A percentile compares a stretch with the other conserved stretches of the same genome.
phyloP scores from a whole-genome alignment of 2,113 vertebrate genomes.

The Eurypyga helias region DNA sequence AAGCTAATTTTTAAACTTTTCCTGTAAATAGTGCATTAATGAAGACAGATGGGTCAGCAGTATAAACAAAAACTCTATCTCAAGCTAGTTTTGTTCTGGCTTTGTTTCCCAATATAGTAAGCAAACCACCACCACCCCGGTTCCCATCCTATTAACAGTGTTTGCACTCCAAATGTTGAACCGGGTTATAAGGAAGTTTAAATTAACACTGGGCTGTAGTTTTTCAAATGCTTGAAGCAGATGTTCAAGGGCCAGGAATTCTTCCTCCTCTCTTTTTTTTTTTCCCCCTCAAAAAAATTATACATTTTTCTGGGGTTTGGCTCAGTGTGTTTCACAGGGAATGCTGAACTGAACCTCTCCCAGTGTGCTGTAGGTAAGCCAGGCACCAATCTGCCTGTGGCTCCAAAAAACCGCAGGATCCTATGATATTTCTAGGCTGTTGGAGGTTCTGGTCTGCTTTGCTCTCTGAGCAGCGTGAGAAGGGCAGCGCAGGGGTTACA shows the following conservation, averaged over 20 bases:
- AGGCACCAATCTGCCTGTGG: background rate
- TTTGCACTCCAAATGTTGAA: conserved; percentile 69
- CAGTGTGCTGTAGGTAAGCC: background rate
- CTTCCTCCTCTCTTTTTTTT: background rate
- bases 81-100: conserved; percentile 74
- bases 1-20: conserved; percentile 54
- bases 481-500: background rate
- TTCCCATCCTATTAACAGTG: conserved; percentile 73
- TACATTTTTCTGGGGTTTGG: background rate
- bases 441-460: background rate
- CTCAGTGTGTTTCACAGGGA: background rate
- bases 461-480: background rate
- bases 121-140: conserved; percentile 42
- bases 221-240: conserved; percentile 75
- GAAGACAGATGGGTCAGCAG: conserved; percentile 73
- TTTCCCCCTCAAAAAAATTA: rapidly evolving
- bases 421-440: background rate
- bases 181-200: conserved; percentile 79
- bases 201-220: conserved; percentile 70
- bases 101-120: conserved; percentile 82
- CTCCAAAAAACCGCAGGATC: rapidly evolving
- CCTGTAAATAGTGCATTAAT: conserved; percentile 77
- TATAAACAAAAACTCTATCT: conserved; percentile 76
- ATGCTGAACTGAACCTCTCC: background rate
- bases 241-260: conserved; percentile 72